Percentiles rank a stretch among this genome's conserved stretches.
Evolutionary conservation across 2,797 vertebrate genomes (phyloP).

Genomic region (Caiman crocodilus): DNA sequence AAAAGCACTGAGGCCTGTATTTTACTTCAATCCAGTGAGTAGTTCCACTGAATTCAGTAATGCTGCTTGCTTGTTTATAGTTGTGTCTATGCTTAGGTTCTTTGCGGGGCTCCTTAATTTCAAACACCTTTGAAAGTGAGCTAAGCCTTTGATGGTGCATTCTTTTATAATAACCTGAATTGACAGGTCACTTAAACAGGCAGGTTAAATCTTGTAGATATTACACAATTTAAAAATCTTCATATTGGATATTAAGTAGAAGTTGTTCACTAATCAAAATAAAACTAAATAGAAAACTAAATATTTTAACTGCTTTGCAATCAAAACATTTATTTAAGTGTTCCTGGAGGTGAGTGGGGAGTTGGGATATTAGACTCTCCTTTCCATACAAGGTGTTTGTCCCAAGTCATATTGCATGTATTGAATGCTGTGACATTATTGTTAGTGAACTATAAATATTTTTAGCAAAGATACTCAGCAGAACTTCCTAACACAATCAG

Average conservation of each 20-base stretch:
- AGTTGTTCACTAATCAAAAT: neutral
- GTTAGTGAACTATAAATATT: neutral
- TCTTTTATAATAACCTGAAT: neutral
- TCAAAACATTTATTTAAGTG: neutral
- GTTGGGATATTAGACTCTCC: neutral
- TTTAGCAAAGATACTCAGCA: constrained; percentile 35
- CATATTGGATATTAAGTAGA: constrained; percentile 6
- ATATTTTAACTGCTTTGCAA: neutral
- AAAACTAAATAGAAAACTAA: neutral
- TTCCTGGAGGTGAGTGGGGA: neutral
- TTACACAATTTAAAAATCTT: neutral
- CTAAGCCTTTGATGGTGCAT: neutral
- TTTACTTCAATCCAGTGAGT: neutral
- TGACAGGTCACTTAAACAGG: neutral
- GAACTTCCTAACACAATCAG: neutral
- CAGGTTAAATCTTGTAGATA: neutral
- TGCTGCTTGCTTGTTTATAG: neutral
- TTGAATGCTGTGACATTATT: neutral
- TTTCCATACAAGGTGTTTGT: neutral
- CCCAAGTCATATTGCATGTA: neutral
- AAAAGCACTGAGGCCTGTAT: neutral
- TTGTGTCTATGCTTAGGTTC: neutral
- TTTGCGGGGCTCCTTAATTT: neutral
- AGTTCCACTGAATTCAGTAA: neutral
- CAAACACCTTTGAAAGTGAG: neutral